Evolutionary conservation across 2,113 vertebrate genomes (phyloP), one percentile per base, ranked within the genome.

Genomic region (Sardina pilchardus): DNA sequence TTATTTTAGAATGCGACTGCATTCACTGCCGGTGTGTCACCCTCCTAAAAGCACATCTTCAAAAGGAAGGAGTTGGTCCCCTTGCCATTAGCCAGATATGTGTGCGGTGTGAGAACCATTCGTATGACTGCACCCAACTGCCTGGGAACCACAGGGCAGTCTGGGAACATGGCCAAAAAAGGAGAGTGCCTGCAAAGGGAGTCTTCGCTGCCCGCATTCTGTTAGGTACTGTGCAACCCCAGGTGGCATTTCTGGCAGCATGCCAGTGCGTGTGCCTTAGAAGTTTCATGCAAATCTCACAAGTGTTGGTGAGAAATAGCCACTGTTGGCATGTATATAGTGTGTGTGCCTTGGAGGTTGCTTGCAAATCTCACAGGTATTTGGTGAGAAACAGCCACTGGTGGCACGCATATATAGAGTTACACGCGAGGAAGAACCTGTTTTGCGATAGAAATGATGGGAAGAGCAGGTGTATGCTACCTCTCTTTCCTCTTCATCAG

Each of bases 11-110:
- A 87, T 75, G 63, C 4, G 85, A 19, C 10, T 9, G 8, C 36
- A 82, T 82, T 3, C 45, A 30, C 4, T 5, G 43, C 34, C 43
- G 43, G 45, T 86, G 71, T 82, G 88, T 91, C 89, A 91, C 71
- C 39, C 16, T 81, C 17, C 36, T 80, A 85, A 84, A 83, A 86
- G 86, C 81, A 84, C 39, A 47, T 2, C 71, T 78, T 78, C 71
- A 78, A 78, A 78, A 78, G 71, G 30, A 30, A 71, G 63, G 63
- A 30, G 8, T 71, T 71, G 14, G 63, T 71, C 30, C 42, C 47
- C 14, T 44, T 8, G 42, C 45, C 63, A 30, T 34, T 0, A 36
- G 71, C 10, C 71, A 78, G 36, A 0, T 78, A 78, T 78, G 71
- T 36, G 26, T 16, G 14, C 30, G 12, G 71, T 78, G 71, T 78